phyloP scores from a whole-genome alignment of 1,140 invertebrate genomes.

The Chrysopa pallens region DNA sequence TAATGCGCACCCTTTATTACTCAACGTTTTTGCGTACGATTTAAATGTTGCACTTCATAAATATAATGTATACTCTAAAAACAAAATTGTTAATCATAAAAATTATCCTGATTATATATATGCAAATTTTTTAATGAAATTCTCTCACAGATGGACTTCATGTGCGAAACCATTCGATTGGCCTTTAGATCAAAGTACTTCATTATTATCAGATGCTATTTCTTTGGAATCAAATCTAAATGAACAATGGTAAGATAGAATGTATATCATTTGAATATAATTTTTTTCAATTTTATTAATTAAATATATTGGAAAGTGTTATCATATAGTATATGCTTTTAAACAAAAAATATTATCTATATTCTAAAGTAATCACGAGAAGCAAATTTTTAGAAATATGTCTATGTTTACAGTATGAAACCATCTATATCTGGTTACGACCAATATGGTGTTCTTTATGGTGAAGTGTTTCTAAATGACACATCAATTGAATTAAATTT shows the following conservation, averaged over 20 bases:
- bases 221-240: neutral
- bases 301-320: too few relatives aligned
- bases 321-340: too few relatives aligned
- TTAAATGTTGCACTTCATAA: too few relatives aligned
- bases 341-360: too few relatives aligned
- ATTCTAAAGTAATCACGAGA: too few relatives aligned
- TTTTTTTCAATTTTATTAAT: neutral
- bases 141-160: neutral
- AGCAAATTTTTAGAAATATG: too few relatives aligned
- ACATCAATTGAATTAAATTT: neutral
- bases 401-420: neutral
- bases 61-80: too few relatives aligned
- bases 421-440: neutral
- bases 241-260: neutral
- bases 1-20: too few relatives aligned
- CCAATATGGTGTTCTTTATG: neutral
- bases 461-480: neutral
- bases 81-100: too few relatives aligned
- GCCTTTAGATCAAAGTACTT: neutral
- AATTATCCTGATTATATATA: too few relatives aligned
- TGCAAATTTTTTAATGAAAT: too few relatives aligned
- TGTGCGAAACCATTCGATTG: neutral
- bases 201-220: neutral
- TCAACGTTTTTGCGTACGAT: too few relatives aligned
- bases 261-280: neutral